These are phyloP conservation scores for Temnothorax longispinosus DNA, from an alignment of 1,140 invertebrate genomes.

Conservation along the genomic window DNA sequence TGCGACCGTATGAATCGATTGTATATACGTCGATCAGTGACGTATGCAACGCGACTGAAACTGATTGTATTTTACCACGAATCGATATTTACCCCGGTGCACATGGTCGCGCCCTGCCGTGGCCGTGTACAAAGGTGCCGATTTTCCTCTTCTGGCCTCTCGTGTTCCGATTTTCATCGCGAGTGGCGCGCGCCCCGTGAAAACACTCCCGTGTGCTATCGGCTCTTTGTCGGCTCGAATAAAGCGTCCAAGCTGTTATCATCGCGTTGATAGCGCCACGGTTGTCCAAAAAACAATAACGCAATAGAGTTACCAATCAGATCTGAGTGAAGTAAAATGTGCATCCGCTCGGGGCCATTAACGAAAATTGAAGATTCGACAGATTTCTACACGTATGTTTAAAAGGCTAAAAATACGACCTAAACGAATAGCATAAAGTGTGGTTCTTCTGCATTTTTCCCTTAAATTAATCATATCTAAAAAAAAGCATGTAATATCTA, in stretches of 20 bases:
- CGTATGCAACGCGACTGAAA: conserved; percentile 19
- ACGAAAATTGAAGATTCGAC: background rate
- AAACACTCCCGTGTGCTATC: conserved; percentile 37
- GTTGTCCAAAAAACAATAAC: conserved; percentile 44
- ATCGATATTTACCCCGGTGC: conserved; percentile 48
- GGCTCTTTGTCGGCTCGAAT: conserved; percentile 41
- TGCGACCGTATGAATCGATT: background rate
- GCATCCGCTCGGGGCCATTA: background rate
- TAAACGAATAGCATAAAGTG: background rate
- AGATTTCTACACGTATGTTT: background rate
- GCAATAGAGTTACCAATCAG: conserved; percentile 25
- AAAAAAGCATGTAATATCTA: background rate
- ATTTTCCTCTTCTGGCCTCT: conserved; percentile 51
- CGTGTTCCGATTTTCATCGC: conserved; percentile 48
- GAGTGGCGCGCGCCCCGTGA: conserved; percentile 31
- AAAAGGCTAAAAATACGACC: background rate
- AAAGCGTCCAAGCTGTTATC: conserved; percentile 41
- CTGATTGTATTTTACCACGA: conserved; percentile 54
- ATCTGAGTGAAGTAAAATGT: background rate
- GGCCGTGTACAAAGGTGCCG: conserved; percentile 44
- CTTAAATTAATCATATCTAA: background rate
- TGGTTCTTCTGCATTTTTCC: background rate
- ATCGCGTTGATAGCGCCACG: conserved; percentile 29
- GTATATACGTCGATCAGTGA: background rate
- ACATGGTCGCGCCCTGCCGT: conserved; percentile 26